A percentile compares a stretch with the other conserved stretches of the same genome.
Conservation (phyloP, 2,113 vertebrate genomes). For the Tor tambroides region DNA sequence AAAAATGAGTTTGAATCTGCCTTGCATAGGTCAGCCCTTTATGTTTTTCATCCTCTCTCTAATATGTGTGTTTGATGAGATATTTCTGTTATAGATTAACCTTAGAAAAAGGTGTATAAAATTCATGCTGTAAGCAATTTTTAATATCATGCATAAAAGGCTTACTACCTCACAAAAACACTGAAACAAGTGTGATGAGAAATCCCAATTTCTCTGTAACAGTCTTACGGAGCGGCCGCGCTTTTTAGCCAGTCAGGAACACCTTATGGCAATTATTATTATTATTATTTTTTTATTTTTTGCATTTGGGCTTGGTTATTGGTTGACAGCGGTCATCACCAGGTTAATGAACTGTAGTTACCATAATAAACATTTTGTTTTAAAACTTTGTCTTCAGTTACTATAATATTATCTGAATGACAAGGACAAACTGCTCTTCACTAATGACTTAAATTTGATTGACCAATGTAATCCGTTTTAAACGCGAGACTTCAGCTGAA, state of each 20-base stretch:
- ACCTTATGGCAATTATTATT: too few relatives aligned
- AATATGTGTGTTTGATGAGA: background rate
- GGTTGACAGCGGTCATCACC: background rate
- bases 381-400: background rate
- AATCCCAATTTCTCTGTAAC: background rate
- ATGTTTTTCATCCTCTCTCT: background rate
- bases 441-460: background rate
- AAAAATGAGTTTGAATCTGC: background rate
- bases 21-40: constrained; percentile 26
- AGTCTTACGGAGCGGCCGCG: too few relatives aligned
- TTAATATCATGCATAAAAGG: constrained; percentile 18
- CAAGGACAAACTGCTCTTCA: background rate
- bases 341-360: background rate
- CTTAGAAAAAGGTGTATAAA: background rate
- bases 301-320: background rate
- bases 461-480: too few relatives aligned
- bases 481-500: too few relatives aligned
- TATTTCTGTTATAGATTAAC: constrained; percentile 14
- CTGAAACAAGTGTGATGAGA: background rate
- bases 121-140: background rate
- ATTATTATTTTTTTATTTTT: background rate
- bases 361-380: background rate
- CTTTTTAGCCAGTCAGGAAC: background rate
- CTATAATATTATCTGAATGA: background rate
- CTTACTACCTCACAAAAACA: constrained; percentile 33